Conservation (phyloP, 2,113 vertebrate genomes). For the Struthio camelus region DNA sequence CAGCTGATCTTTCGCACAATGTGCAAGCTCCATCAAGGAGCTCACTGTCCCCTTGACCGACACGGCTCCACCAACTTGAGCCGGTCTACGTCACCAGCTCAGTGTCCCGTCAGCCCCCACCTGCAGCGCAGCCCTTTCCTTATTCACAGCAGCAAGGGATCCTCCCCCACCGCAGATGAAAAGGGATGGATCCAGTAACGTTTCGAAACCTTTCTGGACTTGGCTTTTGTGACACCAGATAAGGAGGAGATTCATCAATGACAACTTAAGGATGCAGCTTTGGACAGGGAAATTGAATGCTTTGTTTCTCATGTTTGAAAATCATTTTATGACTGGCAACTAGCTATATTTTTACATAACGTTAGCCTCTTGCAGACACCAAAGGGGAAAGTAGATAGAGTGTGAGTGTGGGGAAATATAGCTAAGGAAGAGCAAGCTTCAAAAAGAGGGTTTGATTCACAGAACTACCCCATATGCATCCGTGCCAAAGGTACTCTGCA, state of each 20-base stretch:
- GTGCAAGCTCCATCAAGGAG: neutral
- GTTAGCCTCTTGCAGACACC: neutral
- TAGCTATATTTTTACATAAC: neutral
- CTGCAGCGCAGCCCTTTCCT: neutral
- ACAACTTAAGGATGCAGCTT: conserved; percentile 32
- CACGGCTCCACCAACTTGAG: neutral
- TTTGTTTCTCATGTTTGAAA: conserved; percentile 58
- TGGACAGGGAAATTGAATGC: conserved; percentile 43
- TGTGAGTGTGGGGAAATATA: neutral
- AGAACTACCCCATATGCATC: neutral
- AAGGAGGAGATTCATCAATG: conserved; percentile 38
- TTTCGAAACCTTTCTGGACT: neutral
- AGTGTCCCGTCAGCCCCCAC: neutral
- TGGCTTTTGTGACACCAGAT: neutral
- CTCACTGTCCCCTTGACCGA: neutral
- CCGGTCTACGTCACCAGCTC: neutral
- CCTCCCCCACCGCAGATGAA: neutral
- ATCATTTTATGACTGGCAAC: neutral
- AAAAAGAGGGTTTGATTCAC: neutral
- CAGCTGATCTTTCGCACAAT: neutral
- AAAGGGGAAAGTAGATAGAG: neutral
- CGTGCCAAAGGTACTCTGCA: neutral
- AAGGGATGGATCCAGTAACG: neutral
- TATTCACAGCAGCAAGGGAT: neutral
- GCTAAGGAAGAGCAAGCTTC: neutral